Conservation (phyloP, 1,140 invertebrate species). For the Asobara japonica region DNA sequence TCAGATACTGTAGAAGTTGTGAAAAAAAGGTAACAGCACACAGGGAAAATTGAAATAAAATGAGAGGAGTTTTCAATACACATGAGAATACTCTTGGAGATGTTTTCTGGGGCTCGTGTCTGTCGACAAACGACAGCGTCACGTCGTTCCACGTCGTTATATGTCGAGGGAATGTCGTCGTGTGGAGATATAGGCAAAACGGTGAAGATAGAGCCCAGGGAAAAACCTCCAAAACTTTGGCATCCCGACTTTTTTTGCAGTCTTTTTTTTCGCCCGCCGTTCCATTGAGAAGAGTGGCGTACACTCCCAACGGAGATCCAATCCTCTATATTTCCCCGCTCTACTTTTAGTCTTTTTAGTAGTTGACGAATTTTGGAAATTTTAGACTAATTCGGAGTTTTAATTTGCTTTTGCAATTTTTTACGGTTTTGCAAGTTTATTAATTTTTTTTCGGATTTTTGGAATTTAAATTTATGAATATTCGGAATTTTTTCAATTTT, state of each 20-base stretch:
- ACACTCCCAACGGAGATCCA: too few relatives aligned
- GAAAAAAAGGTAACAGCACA: background rate
- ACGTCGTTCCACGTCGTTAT: background rate
- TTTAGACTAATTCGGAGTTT: too few relatives aligned
- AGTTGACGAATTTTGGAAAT: too few relatives aligned
- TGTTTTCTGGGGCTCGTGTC: background rate
- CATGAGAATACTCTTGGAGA: constrained; percentile 5
- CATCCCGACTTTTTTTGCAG: background rate
- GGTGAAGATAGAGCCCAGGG: background rate
- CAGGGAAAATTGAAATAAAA: constrained; percentile 15
- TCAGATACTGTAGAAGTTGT: background rate
- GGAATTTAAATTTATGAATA: too few relatives aligned
- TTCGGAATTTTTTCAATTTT: too few relatives aligned
- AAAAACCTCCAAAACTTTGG: background rate
- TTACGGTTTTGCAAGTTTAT: too few relatives aligned
- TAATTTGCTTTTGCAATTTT: too few relatives aligned
- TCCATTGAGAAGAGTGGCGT: background rate
- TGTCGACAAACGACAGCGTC: background rate
- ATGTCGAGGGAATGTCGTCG: constrained; percentile 5
- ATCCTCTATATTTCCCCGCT: too few relatives aligned
- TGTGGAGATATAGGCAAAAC: constrained; percentile 5
- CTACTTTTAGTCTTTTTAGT: too few relatives aligned
- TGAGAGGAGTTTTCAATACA: constrained; percentile 4
- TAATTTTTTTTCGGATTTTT: too few relatives aligned
- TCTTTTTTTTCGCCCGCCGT: constrained; percentile 16